Percentiles rank a stretch among this genome's conserved stretches.
phyloP scores from a whole-genome alignment of 2,113 vertebrate genomes.

The Nothoprocta perdicaria region DNA sequence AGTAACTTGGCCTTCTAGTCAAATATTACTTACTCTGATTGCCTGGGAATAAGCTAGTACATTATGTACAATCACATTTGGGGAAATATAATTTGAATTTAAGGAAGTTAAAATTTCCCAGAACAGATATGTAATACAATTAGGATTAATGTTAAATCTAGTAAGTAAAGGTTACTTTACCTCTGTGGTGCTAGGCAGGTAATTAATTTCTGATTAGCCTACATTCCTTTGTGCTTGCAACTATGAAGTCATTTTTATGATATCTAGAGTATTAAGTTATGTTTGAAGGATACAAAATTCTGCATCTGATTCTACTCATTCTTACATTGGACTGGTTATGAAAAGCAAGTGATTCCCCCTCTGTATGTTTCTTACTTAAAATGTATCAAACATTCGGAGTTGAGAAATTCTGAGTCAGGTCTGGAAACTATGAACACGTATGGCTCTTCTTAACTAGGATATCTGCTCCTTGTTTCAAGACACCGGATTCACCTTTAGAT shows the following conservation, averaged over 20 bases:
- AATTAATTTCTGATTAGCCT: conserved; percentile 51
- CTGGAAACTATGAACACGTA: background rate
- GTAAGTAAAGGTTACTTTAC: conserved; percentile 1
- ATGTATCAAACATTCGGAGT: background rate
- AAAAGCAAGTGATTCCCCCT: background rate
- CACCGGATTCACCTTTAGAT: background rate
- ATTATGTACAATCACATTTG: conserved; percentile 30
- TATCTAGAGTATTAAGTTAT: background rate
- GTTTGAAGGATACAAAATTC: background rate
- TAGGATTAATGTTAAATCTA: conserved; percentile 48
- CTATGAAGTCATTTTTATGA: conserved; percentile 1
- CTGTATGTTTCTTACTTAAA: background rate
- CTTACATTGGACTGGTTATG: background rate
- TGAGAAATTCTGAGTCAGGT: background rate
- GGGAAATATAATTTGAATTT: conserved; percentile 31
- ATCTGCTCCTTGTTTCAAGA: background rate
- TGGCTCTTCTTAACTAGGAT: background rate
- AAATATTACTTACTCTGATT: conserved; percentile 52
- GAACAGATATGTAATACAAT: conserved; percentile 54
- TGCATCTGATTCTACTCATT: background rate
- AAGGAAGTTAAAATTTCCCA: conserved; percentile 20
- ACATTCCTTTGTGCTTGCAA: conserved; percentile 52
- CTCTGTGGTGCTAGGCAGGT: conserved; percentile 4
- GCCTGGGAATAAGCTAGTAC: conserved; percentile 22
- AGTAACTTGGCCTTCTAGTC: background rate